phyloP scores from a whole-genome alignment of 2,797 vertebrate genomes.

The Strix occidentalis region DNA sequence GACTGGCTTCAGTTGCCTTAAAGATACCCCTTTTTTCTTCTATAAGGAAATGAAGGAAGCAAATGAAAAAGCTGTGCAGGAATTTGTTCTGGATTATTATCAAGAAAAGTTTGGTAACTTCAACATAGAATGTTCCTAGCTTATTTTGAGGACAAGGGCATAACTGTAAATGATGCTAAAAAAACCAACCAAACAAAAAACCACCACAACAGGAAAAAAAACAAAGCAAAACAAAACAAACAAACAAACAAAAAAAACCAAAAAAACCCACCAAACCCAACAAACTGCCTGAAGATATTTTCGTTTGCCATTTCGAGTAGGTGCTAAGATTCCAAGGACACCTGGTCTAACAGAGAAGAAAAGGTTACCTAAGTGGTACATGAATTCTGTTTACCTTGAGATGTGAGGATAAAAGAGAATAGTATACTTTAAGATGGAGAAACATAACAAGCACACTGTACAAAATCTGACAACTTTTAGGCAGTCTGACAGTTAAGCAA shows the following conservation, averaged over 20 bases:
- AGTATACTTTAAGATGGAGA: neutral
- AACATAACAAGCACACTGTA: neutral
- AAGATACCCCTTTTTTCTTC: neutral
- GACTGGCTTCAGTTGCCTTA: neutral
- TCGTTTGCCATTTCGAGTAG: constrained; percentile 77
- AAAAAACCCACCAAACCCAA: constrained; percentile 38
- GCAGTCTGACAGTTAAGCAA: neutral
- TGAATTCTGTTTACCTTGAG: neutral
- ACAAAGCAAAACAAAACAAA: constrained; percentile 33
- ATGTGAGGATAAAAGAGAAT: neutral
- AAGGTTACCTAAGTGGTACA: neutral
- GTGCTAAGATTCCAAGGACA: neutral
- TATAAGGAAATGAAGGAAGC: constrained; percentile 22
- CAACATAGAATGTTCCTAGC: constrained; percentile 74
- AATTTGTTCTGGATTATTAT: constrained; percentile 75
- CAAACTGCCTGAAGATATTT: constrained; percentile 76
- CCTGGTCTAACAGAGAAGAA: neutral
- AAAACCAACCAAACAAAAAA: constrained; percentile 56
- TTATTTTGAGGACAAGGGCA: constrained; percentile 77
- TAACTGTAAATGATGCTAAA: constrained; percentile 78
- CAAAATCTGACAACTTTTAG: neutral
- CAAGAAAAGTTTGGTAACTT: constrained; percentile 79
- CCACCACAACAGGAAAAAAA: neutral
- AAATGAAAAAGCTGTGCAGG: constrained; percentile 76
- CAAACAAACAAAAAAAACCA: neutral